Conservation (phyloP, 2,888 invertebrate genomes). For the Thecophora atra region DNA sequence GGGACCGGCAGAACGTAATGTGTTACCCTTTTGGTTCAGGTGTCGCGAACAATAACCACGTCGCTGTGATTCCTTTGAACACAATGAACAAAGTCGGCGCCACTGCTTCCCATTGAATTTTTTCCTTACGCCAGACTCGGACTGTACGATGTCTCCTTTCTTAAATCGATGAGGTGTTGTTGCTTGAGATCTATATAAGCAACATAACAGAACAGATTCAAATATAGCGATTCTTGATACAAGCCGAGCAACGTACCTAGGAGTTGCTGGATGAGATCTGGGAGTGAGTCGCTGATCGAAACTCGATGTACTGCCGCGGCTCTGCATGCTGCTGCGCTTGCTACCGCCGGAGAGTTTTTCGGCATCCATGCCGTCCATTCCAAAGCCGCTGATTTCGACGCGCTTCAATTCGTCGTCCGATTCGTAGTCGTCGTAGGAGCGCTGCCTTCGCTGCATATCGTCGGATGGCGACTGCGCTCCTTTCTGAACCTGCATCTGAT, state of each 20-base stretch:
- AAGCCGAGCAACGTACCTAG: slow-evolving; percentile 69
- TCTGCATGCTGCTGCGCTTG: slow-evolving; percentile 90
- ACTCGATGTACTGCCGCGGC: slow-evolving; percentile 90
- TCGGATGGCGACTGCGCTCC: slow-evolving; percentile 50
- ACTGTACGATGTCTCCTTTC: slow-evolving; percentile 87
- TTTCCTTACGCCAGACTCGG: slow-evolving; percentile 85
- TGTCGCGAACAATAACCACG: slow-evolving; percentile 97
- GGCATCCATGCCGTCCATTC: slow-evolving; percentile 78
- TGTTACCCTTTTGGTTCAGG: slow-evolving; percentile 83
- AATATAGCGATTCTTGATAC: neutral
- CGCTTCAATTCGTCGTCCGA: slow-evolving; percentile 89
- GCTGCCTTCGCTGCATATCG: slow-evolving; percentile 68
- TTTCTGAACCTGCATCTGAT: slow-evolving; percentile 31
- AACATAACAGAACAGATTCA: neutral
- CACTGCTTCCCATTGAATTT: slow-evolving; percentile 99
- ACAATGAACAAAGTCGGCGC: slow-evolving; percentile 95
- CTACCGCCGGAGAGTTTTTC: slow-evolving; percentile 82
- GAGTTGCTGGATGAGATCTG: slow-evolving; percentile 91
- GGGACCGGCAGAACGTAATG: slow-evolving; percentile 63
- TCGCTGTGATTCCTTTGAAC: slow-evolving; percentile 96
- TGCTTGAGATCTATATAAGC: slow-evolving; percentile 78
- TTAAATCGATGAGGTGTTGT: slow-evolving; percentile 95
- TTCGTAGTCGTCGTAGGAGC: slow-evolving; percentile 81
- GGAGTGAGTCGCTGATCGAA: slow-evolving; percentile 85
- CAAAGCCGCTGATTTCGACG: slow-evolving; percentile 78